These are phyloP conservation scores for Eledone cirrhosa DNA, from an alignment of 2,888 invertebrate genomes.

Conservation along the genomic window DNA sequence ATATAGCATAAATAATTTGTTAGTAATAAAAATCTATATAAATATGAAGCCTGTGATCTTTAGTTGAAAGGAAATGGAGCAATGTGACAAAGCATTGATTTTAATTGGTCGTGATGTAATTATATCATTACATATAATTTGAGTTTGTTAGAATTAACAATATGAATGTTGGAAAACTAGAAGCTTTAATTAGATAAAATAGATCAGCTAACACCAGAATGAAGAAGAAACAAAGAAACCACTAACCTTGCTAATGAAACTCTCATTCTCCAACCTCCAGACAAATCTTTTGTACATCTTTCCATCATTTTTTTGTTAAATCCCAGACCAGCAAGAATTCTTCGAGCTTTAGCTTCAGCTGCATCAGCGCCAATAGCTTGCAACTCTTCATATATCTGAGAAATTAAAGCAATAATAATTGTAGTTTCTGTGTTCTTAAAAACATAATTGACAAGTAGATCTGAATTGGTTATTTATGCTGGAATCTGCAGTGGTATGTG, in stretches of 20 bases:
- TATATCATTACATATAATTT: background rate
- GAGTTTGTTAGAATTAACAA: background rate
- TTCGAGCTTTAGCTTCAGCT: constrained; percentile 93
- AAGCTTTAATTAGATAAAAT: background rate
- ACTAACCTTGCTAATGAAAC: constrained; percentile 86
- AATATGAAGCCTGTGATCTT: too few species aligned
- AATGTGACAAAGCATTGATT: too few species aligned
- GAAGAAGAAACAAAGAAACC: background rate
- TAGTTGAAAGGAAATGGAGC: too few species aligned
- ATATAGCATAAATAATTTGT: too few species aligned
- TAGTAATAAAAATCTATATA: too few species aligned
- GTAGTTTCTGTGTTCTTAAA: too few species aligned
- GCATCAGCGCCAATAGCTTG: constrained; percentile 97
- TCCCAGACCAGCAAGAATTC: constrained; percentile 96
- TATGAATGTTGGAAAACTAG: background rate
- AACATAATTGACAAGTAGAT: too few species aligned
- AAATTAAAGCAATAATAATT: background rate
- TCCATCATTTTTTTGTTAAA: constrained; percentile 83
- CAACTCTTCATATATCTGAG: constrained; percentile 86
- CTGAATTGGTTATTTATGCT: too few species aligned
- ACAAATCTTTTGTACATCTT: constrained; percentile 77
- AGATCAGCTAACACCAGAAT: too few species aligned
- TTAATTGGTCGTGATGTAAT: too few species aligned
- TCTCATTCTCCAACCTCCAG: constrained; percentile 97
- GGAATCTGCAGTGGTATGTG: too few species aligned